These are phyloP conservation scores for Monomorium pharaonis DNA, from an alignment of 1,140 invertebrate species.

Conservation along the genomic window DNA sequence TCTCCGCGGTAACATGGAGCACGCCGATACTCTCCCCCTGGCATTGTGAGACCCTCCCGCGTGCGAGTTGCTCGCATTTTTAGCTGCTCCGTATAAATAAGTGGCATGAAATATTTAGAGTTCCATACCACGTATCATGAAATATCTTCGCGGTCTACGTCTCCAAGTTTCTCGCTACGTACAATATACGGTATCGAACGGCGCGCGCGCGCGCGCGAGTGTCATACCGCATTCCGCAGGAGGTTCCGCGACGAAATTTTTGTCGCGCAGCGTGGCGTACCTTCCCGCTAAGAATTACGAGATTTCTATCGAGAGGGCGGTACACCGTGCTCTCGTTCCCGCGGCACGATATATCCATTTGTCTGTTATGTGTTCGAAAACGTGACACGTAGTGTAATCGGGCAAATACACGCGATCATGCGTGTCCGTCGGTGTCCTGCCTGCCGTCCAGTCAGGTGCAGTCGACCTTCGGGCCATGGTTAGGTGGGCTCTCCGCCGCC, in stretches of 20 bases:
- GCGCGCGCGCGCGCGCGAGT: not conserved
- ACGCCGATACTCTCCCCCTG: too few species aligned
- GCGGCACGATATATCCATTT: constrained; percentile 59
- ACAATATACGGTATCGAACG: constrained; percentile 2
- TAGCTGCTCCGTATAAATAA: not conserved
- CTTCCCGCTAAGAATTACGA: constrained; percentile 36
- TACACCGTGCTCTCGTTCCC: constrained; percentile 20
- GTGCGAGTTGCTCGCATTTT: not conserved
- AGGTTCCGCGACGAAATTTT: constrained; percentile 20
- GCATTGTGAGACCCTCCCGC: not conserved
- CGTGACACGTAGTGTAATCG: constrained; percentile 62
- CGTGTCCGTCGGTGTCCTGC: constrained; percentile 29
- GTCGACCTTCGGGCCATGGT: constrained; percentile 38
- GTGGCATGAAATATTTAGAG: constrained; percentile 11
- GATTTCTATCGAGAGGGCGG: constrained; percentile 56
- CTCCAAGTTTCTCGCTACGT: not conserved
- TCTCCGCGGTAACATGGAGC: not conserved
- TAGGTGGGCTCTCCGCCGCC: too few species aligned
- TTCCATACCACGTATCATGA: not conserved
- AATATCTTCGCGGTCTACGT: not conserved
- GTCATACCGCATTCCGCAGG: not conserved
- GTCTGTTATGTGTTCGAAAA: constrained; percentile 36
- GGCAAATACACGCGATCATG: constrained; percentile 60
- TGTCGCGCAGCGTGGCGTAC: not conserved
- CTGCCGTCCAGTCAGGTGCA: constrained; percentile 1